Percentiles rank a stretch among this genome's conserved stretches.
Conservation (phyloP, 2,113 vertebrate species). For the Poeciliopsis occidentalis region DNA sequence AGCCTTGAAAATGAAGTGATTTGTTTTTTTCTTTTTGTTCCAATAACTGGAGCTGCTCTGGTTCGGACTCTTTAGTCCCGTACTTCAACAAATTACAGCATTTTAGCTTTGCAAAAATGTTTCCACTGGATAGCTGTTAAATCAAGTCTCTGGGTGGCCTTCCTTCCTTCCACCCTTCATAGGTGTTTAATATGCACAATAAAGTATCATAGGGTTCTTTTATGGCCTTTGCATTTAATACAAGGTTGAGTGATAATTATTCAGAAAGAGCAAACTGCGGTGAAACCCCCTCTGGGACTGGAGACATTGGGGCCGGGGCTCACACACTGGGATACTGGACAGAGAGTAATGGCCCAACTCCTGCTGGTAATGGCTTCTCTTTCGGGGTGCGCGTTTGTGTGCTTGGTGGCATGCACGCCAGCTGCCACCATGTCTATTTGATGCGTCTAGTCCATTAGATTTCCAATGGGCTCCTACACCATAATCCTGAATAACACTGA, state of each 20-base stretch:
- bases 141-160: constrained; percentile 21
- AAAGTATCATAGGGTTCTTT: constrained; percentile 46
- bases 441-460: constrained; percentile 77
- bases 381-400: constrained; percentile 35
- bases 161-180: constrained; percentile 5
- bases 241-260: constrained; percentile 62
- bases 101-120: background rate
- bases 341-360: constrained; percentile 77
- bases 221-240: constrained; percentile 50
- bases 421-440: constrained; percentile 65
- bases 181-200: constrained; percentile 28
- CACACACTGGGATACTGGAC: constrained; percentile 61
- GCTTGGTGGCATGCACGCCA: constrained; percentile 42
- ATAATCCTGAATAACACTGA: constrained; percentile 70
- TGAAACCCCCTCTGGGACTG: constrained; percentile 52
- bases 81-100: background rate
- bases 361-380: constrained; percentile 72
- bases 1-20: too few species aligned
- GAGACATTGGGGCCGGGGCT: constrained; percentile 48
- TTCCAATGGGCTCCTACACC: constrained; percentile 69
- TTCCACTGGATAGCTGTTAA: constrained; percentile 26
- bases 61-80: background rate
- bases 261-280: constrained; percentile 49
- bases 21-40: too few species aligned
- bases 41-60: background rate